Evolutionary conservation across 2,888 invertebrate genomes (phyloP).

Genomic region (Amorpha juglandis): DNA sequence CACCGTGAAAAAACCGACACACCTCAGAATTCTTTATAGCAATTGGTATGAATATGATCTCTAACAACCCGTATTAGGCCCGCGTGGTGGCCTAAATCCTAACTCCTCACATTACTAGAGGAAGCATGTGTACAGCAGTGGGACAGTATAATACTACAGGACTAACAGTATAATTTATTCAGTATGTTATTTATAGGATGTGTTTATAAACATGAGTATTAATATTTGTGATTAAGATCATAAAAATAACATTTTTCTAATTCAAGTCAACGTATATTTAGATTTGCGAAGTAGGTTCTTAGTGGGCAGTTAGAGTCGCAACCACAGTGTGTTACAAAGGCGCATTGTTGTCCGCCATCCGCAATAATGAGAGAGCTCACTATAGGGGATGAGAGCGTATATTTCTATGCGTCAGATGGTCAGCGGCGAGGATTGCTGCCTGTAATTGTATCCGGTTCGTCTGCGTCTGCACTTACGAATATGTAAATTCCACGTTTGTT

Average conservation of each 20-base stretch:
- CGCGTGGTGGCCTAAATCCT: too few species aligned
- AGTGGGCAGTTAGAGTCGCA: slow-evolving; percentile 22
- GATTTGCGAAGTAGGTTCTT: background rate
- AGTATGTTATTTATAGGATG: too few species aligned
- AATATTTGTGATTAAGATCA: background rate
- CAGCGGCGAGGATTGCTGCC: slow-evolving; percentile 66
- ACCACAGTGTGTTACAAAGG: slow-evolving; percentile 44
- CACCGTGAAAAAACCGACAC: too few species aligned
- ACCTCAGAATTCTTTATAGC: too few species aligned
- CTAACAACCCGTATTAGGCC: too few species aligned
- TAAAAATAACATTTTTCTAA: too few species aligned
- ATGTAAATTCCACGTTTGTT: slow-evolving; percentile 40
- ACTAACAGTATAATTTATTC: too few species aligned
- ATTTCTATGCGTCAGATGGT: slow-evolving; percentile 59
- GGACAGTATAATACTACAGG: too few species aligned
- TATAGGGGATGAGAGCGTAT: slow-evolving; percentile 70
- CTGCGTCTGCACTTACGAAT: slow-evolving; percentile 51
- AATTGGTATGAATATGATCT: too few species aligned
- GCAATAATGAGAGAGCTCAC: slow-evolving; percentile 74
- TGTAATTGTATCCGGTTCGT: slow-evolving; percentile 79
- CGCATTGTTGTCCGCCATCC: slow-evolving; percentile 56
- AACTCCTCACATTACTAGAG: too few species aligned
- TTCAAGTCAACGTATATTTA: background rate
- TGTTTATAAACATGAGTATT: background rate
- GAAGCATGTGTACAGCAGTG: too few species aligned